A percentile compares a stretch with the other conserved stretches of the same genome.
Evolutionary conservation across 2,797 vertebrate genomes (phyloP).

Genomic region (Gymnoscopelus braueri): DNA sequence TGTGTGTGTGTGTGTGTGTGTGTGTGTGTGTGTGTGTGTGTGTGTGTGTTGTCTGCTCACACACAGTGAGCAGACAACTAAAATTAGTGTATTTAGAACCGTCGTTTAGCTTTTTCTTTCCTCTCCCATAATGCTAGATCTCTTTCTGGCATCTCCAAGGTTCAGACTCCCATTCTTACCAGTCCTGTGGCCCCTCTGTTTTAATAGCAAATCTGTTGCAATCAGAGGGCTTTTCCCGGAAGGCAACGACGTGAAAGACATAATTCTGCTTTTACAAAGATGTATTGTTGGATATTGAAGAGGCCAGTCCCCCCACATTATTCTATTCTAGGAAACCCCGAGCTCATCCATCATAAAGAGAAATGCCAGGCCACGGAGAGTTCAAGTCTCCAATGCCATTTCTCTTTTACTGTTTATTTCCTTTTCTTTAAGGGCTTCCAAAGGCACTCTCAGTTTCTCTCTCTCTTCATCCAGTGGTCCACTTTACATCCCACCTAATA

Average conservation of each 20-base stretch:
- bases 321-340: slow-evolving; percentile 46
- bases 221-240: slow-evolving; percentile 66
- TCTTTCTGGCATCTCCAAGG: slow-evolving; percentile 44
- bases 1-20: too few species aligned
- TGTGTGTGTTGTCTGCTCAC: too few species aligned
- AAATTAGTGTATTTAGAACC: slow-evolving; percentile 17
- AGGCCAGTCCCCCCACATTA: slow-evolving; percentile 57
- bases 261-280: slow-evolving; percentile 64
- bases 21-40: too few species aligned
- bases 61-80: slow-evolving; percentile 13
- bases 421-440: slow-evolving; percentile 68
- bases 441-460: slow-evolving; percentile 49
- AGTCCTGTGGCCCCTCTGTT: slow-evolving; percentile 49
- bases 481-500: slow-evolving; percentile 32
- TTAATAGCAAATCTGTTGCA: slow-evolving; percentile 67
- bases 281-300: slow-evolving; percentile 68
- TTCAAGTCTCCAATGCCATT: slow-evolving; percentile 68
- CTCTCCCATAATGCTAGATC: slow-evolving; percentile 14
- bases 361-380: slow-evolving; percentile 69
- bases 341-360: slow-evolving; percentile 73
- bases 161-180: slow-evolving; percentile 40
- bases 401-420: slow-evolving; percentile 77
- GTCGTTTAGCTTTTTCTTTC: slow-evolving; percentile 24
- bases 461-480: slow-evolving; percentile 34
- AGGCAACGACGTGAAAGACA: slow-evolving; percentile 60